Percentiles rank a stretch among this genome's conserved stretches.
Conservation (phyloP, 2,797 vertebrate genomes). For the Heliangelus exortis region DNA sequence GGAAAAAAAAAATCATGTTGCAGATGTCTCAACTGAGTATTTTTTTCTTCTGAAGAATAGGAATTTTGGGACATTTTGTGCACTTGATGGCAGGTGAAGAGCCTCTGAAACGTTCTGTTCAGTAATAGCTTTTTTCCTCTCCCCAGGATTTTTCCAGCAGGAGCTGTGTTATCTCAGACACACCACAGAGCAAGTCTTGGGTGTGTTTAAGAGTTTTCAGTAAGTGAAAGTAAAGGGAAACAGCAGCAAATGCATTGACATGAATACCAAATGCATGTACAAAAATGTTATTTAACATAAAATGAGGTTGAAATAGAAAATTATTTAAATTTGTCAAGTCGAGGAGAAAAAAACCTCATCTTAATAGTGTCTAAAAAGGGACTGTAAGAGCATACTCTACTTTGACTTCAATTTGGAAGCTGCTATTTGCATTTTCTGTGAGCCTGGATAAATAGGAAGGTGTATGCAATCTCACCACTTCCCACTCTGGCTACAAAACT, state of each 20-base stretch:
- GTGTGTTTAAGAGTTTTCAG: background rate
- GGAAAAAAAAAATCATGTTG: background rate
- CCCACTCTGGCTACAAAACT: background rate
- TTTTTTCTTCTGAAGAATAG: slow-evolving; percentile 15
- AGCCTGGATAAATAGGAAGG: background rate
- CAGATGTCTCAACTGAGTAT: slow-evolving; percentile 6
- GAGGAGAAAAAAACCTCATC: background rate
- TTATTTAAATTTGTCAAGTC: background rate
- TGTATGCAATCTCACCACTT: background rate
- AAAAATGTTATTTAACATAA: background rate
- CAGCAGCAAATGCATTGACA: background rate
- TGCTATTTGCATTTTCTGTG: background rate
- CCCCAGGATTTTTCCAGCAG: background rate
- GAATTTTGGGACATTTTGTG: background rate
- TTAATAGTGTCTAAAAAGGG: background rate
- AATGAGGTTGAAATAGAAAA: background rate
- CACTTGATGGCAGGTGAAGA: slow-evolving; percentile 24
- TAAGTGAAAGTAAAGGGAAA: background rate
- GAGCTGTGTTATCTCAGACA: slow-evolving; percentile 7
- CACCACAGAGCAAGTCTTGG: fast-evolving
- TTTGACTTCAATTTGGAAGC: background rate
- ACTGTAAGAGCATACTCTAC: background rate
- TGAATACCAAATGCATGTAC: background rate
- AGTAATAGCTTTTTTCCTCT: slow-evolving; percentile 20
- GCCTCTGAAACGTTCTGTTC: slow-evolving; percentile 35